phyloP scores from a whole-genome alignment of 2,888 invertebrate genomes.

The Cerastis leucographa region DNA sequence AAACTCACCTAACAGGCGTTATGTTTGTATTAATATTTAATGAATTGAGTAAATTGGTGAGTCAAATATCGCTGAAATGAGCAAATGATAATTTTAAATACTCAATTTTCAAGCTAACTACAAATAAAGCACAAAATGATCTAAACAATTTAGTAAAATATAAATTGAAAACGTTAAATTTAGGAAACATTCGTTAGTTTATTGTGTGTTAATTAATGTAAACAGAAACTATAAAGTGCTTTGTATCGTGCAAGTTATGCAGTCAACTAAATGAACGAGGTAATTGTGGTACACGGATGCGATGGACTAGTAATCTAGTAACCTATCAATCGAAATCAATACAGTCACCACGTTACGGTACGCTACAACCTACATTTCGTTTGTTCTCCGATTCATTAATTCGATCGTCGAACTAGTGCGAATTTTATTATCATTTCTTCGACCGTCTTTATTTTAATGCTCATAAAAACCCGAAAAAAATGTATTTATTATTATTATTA shows the following conservation, averaged over 20 bases:
- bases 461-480: no score
- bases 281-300: slow-evolving; percentile 34
- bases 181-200: slow-evolving; percentile 21
- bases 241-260: slow-evolving; percentile 10
- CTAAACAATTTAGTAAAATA: slow-evolving; percentile 26
- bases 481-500: no score
- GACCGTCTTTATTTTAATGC: no score
- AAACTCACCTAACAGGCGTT: not conserved
- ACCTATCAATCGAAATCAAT: slow-evolving; percentile 56
- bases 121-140: slow-evolving; percentile 49
- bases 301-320: slow-evolving; percentile 47
- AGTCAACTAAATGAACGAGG: slow-evolving; percentile 33
- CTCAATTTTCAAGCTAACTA: slow-evolving; percentile 29
- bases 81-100: slow-evolving; percentile 42
- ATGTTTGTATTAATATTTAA: slow-evolving; percentile 24
- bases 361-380: slow-evolving; percentile 10
- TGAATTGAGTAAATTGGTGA: slow-evolving; percentile 26
- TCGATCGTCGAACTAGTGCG: no score
- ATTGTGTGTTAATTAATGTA: slow-evolving; percentile 28
- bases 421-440: no score
- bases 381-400: no score
- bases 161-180: slow-evolving; percentile 34
- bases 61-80: slow-evolving; percentile 41
- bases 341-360: slow-evolving; percentile 27
- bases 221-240: slow-evolving; percentile 5